Conservation (phyloP, 2,888 invertebrate genomes). For the Tachina lurida region DNA sequence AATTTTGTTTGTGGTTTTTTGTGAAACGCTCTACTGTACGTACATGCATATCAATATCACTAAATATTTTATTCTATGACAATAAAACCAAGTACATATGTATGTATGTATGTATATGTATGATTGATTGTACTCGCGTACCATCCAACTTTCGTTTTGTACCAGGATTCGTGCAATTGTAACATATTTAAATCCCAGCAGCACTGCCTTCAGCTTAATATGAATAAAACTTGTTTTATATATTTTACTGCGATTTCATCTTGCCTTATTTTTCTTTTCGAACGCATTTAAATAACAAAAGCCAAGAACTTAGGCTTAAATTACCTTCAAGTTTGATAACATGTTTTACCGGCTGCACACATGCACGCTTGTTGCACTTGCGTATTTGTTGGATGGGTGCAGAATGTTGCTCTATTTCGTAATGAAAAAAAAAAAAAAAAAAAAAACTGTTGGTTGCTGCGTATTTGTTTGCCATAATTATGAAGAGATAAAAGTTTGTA, state of each 20-base stretch:
- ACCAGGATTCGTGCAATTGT: too few species aligned
- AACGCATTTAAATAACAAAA: constrained; percentile 60
- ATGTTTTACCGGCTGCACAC: constrained; percentile 60
- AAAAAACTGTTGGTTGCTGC: constrained; percentile 1
- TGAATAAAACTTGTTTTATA: constrained; percentile 44
- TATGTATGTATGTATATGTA: too few species aligned
- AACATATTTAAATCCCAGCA: too few species aligned
- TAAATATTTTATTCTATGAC: too few species aligned
- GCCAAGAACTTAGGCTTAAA: constrained; percentile 45
- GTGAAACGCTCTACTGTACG: too few species aligned
- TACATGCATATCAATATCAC: too few species aligned
- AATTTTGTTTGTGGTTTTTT: too few species aligned
- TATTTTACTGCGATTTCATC: constrained; percentile 29
- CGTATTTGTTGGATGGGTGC: constrained; percentile 24
- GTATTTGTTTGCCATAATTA: neutral
- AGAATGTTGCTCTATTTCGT: constrained; percentile 25
- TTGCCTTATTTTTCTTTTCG: constrained; percentile 18
- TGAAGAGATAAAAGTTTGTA: neutral
- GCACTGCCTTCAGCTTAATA: constrained; percentile 6
- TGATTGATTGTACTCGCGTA: too few species aligned
- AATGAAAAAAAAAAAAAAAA: neutral
- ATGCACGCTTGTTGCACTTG: constrained; percentile 42
- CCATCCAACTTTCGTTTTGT: too few species aligned
- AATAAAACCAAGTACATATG: too few species aligned
- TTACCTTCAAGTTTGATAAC: constrained; percentile 56